A percentile compares a stretch with the other conserved stretches of the same genome.
phyloP scores from a whole-genome alignment of 2,113 vertebrate species.

The Myotis brandtii region DNA sequence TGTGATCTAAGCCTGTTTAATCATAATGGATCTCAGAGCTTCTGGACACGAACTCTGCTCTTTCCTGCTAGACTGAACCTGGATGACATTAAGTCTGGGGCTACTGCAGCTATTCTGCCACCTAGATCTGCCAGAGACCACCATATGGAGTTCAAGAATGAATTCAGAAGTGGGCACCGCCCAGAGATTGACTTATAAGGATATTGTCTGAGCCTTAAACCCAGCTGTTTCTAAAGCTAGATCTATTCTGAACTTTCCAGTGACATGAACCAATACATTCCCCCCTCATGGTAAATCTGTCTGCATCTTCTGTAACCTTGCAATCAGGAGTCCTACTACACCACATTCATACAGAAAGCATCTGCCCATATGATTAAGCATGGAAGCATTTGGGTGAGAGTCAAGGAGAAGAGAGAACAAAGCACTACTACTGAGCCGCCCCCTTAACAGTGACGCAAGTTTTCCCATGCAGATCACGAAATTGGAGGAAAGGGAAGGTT shows the following conservation, averaged over 20 bases:
- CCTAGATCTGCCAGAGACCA: background rate
- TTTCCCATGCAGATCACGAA: background rate
- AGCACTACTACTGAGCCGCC: background rate
- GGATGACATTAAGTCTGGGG: background rate
- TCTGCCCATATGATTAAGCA: background rate
- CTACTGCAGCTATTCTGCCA: background rate
- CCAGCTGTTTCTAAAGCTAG: background rate
- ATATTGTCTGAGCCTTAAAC: background rate
- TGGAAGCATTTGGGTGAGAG: background rate
- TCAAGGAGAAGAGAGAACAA: background rate
- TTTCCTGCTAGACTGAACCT: background rate
- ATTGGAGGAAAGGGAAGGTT: background rate
- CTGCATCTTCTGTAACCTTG: background rate
- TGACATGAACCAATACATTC: background rate
- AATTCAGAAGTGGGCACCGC: background rate
- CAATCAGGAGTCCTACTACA: background rate
- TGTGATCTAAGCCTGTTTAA: background rate
- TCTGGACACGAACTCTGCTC: background rate
- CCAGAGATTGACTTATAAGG: background rate
- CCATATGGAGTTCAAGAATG: background rate
- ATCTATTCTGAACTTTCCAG: slow-evolving; percentile 4
- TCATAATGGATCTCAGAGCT: background rate
- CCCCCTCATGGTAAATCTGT: background rate
- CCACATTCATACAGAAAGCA: slow-evolving; percentile 11
- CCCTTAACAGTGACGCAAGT: background rate